Percentiles rank a stretch among this genome's conserved stretches.
Conservation (phyloP, 2,113 vertebrate species). For the Arothron firmamentum region DNA sequence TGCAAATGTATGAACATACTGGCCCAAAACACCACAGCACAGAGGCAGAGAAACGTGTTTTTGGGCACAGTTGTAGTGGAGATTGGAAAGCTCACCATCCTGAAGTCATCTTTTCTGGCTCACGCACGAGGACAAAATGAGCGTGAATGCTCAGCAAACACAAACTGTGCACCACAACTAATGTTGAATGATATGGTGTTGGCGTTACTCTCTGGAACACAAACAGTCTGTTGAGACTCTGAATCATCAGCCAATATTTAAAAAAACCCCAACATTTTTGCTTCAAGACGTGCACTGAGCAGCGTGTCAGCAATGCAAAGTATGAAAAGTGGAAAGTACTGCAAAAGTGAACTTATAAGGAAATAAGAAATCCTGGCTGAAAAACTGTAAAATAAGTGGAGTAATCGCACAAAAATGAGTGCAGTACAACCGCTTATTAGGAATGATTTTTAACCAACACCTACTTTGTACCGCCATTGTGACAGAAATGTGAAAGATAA, state of each 20-base stretch:
- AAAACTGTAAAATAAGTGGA: slow-evolving; percentile 25
- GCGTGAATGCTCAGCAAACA: slow-evolving; percentile 33
- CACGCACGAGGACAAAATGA: slow-evolving; percentile 19
- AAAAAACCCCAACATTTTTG: slow-evolving; percentile 4
- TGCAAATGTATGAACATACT: not conserved
- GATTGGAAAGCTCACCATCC: slow-evolving; percentile 33
- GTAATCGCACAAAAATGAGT: slow-evolving; percentile 8
- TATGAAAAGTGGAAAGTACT: slow-evolving; percentile 12
- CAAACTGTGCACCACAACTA: slow-evolving; percentile 11
- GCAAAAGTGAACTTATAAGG: slow-evolving; percentile 41
- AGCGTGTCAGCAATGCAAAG: slow-evolving; percentile 24
- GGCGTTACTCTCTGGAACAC: slow-evolving; percentile 57
- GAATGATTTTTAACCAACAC: not conserved
- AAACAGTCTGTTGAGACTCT: slow-evolving; percentile 36
- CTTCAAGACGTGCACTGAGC: slow-evolving; percentile 30
- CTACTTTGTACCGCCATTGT: slow-evolving; percentile 20
- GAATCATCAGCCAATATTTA: slow-evolving; percentile 26
- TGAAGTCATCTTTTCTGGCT: slow-evolving; percentile 52
- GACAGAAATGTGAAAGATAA: slow-evolving; percentile 14
- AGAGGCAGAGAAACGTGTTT: slow-evolving; percentile 6
- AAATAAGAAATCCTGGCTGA: slow-evolving; percentile 16
- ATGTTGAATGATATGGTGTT: slow-evolving; percentile 43
- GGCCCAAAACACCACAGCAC: not conserved
- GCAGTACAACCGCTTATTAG: not conserved
- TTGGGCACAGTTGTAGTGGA: slow-evolving; percentile 11